Percentiles rank a stretch among this genome's conserved stretches.
Conservation (phyloP, 2,113 vertebrate genomes). For the Orthonyx spaldingii region DNA sequence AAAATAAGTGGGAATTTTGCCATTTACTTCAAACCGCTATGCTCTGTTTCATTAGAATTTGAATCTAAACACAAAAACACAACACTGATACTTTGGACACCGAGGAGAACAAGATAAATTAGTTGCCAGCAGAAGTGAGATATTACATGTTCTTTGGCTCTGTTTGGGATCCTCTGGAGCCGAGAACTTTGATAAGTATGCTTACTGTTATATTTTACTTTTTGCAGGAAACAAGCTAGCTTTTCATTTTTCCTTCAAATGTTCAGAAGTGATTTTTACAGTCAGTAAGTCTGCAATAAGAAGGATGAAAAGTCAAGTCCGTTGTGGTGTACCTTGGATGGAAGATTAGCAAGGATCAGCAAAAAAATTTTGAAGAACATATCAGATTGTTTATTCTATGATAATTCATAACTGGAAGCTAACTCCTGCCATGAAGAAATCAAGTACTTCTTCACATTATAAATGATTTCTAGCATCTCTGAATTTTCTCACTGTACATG, state of each 20-base stretch:
- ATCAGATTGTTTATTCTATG: background rate
- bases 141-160: background rate
- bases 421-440: background rate
- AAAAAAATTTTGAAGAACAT: background rate
- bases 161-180: background rate
- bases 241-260: background rate
- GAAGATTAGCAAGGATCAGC: background rate
- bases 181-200: background rate
- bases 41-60: background rate
- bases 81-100: background rate
- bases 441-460: background rate
- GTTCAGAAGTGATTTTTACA: background rate
- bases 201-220: background rate
- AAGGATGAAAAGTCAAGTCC: background rate
- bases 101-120: background rate
- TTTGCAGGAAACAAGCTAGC: background rate
- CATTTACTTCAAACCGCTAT: background rate
- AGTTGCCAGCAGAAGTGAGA: background rate
- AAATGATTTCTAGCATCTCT: background rate
- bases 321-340: background rate
- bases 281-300: background rate
- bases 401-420: background rate
- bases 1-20: background rate
- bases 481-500: background rate
- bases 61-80: background rate